Evolutionary conservation across 2,888 invertebrate genomes (phyloP), one percentile per base, ranked within the genome.

Genomic region (Hoplodrina ambigua): DNA sequence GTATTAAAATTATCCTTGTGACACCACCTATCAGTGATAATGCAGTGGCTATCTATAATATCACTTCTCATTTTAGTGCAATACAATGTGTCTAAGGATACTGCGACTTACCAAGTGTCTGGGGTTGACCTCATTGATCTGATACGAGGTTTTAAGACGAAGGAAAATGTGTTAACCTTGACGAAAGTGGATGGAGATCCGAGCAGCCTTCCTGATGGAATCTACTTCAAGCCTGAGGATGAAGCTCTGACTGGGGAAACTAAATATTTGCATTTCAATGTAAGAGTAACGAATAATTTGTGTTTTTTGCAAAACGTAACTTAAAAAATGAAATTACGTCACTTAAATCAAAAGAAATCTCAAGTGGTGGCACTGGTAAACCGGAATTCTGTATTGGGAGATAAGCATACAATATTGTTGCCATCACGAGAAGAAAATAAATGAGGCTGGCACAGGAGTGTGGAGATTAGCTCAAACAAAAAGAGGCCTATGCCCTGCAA

Each of bases 171-270:
- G 6, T 46, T 89, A 49, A 73, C 63, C 2, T 63, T 90, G 44
- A 83, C 76, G 0, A 87, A 88, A 78, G 86, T 88, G 8, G 77
- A 84, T 30, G 81, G 75, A 53, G 85, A 87, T 11, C 75, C 72
- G 5, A 75, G 73, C 1, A 78, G 46, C 13, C 72, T 86, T 0
- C 84, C 88, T 19, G 91, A 92, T 84, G 92, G 92, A 17, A 84
- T 92, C 52, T 91, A 90, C 66, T 91, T 87, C 44, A 56, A 81
- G 53, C 91, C 91, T 1, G 89, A 89, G 65, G 90, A 90, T 41
- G 87, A 80, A n/a, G 82, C 69, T n/a, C 17, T 85, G 59, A 66
- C 69, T 17, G 84, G 75, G 0, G 82, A 79, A 33, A 54, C 65
- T 6, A 72, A 75, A 17, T 53, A 80, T 68, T 62, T 88, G 37